Conservation (phyloP, 2,113 vertebrate species). For the Paracyprichromis sp. region DNA sequence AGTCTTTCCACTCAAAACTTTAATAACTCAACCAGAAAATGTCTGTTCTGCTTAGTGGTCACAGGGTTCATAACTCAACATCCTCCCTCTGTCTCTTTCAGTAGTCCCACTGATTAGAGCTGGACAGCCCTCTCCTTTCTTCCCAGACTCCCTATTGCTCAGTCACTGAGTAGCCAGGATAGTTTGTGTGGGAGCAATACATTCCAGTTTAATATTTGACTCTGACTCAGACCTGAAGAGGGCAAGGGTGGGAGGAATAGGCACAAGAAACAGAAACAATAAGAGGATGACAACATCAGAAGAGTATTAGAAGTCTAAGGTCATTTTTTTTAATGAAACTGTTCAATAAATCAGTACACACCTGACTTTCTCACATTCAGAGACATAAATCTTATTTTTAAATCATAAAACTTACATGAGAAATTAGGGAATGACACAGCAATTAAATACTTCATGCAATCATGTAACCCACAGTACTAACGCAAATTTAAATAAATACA, state of each 20-base stretch:
- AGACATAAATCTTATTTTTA: neutral
- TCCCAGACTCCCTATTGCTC: conserved; percentile 58
- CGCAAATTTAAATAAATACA: neutral
- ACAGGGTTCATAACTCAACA: conserved; percentile 65
- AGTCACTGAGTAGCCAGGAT: conserved; percentile 39
- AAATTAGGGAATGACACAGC: neutral
- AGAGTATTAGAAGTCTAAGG: conserved; percentile 9
- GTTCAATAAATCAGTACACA: neutral
- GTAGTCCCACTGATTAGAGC: conserved; percentile 59
- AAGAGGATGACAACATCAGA: conserved; percentile 6
- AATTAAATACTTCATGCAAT: neutral
- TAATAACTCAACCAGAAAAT: conserved; percentile 63
- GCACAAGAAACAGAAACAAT: neutral
- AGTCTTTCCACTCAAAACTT: conserved; percentile 23
- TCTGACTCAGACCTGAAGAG: conserved; percentile 37
- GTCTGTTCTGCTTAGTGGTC: conserved; percentile 61
- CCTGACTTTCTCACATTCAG: neutral
- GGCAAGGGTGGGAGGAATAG: neutral
- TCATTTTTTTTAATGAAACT: conserved; percentile 15
- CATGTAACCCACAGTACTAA: neutral
- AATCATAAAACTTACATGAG: neutral
- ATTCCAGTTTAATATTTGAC: conserved; percentile 73
- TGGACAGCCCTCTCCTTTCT: conserved; percentile 23
- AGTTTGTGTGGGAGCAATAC: conserved; percentile 61
- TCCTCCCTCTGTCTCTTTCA: conserved; percentile 62